Evolutionary conservation across 2,888 invertebrate species (phyloP), one percentile per base, ranked within the genome.

Genomic region (Drosophila nr. medialis): DNA sequence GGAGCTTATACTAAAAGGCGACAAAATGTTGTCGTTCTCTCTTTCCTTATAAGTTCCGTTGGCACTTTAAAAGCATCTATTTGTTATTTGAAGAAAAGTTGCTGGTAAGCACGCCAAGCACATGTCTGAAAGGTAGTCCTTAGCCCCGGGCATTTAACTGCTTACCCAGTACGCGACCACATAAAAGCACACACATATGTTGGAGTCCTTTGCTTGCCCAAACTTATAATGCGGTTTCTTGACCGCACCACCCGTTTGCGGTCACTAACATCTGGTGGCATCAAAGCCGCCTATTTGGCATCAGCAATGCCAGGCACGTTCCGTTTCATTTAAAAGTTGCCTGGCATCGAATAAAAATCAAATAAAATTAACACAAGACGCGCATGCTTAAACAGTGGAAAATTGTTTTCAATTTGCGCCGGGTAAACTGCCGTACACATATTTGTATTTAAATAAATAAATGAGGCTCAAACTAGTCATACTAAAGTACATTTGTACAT

Each of bases 241-340:
- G 55, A 72, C 55, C 67, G 24, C 66, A 55, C 61, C 64, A 58
- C 72, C 40, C 24, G 15, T 4, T 15, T 81, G 70, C 58, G 84
- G 81, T 67, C 69, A 70, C 29, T n/a, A 24, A 54, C 27, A 54
- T 36, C 24, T 15, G 21, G 21, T 13, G 56, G 42, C 53, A 29
- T n/a, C 36, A 40, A 58, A 29, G 62, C 15, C 32, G 30, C 6
- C 30, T 13, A 6, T 8, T 36, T n/a, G 55, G 45, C 67, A 45
- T 34, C 40, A 24, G 21, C 32, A 36, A 85, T 89, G 77, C 85
- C 56, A 15, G 60, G 67, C 85, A 86, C 90, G 85, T 87, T 64
- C 53, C 64, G 65, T 75, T 85, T 89, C 75, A 82, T 81, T 89
- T 84, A 77, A 87, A 80, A 89, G 82, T 75, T 82, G 54, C 61